A percentile compares a stretch with the other conserved stretches of the same genome.
Conservation (phyloP, 1,140 invertebrate species). For the Papilio polyxenes region DNA sequence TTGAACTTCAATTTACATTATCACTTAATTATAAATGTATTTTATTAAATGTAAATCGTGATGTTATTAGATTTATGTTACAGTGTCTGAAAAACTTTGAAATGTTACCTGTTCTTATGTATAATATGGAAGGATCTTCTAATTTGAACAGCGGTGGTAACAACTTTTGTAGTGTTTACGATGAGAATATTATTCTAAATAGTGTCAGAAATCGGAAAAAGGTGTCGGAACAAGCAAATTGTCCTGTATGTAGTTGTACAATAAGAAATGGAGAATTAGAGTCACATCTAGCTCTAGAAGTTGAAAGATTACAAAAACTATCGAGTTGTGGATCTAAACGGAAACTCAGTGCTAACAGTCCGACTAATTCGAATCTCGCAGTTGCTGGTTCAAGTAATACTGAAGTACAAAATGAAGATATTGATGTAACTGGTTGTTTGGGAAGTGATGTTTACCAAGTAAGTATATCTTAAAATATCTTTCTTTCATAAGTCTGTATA, state of each 20-base stretch:
- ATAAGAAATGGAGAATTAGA: conserved; percentile 74
- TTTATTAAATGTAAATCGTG: conserved; percentile 53
- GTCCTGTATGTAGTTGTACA: conserved; percentile 78
- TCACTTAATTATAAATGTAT: conserved; percentile 47
- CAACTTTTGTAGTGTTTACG: conserved; percentile 60
- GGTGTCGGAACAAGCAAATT: conserved; percentile 70
- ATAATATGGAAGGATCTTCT: conserved; percentile 72
- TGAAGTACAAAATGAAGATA: conserved; percentile 58
- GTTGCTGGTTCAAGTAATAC: conserved; percentile 64
- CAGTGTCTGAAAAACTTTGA: conserved; percentile 57
- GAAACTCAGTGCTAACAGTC: conserved; percentile 63
- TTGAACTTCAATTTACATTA: conserved; percentile 59
- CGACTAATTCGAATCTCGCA: conserved; percentile 51
- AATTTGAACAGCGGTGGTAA: conserved; percentile 58
- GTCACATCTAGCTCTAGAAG: conserved; percentile 69
- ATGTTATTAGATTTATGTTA: conserved; percentile 72
- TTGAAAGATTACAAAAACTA: conserved; percentile 73
- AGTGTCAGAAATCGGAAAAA: conserved; percentile 75
- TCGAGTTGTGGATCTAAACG: conserved; percentile 62
- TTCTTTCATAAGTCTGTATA: no score
- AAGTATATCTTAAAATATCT: conserved; percentile 37
- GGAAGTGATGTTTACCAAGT: conserved; percentile 78
- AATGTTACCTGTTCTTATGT: conserved; percentile 73
- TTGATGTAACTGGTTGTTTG: conserved; percentile 70
- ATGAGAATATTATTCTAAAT: conserved; percentile 72